These are phyloP conservation scores for Meleagris gallopavo DNA, from an alignment of 2,113 vertebrate species.

Conservation along the genomic window DNA sequence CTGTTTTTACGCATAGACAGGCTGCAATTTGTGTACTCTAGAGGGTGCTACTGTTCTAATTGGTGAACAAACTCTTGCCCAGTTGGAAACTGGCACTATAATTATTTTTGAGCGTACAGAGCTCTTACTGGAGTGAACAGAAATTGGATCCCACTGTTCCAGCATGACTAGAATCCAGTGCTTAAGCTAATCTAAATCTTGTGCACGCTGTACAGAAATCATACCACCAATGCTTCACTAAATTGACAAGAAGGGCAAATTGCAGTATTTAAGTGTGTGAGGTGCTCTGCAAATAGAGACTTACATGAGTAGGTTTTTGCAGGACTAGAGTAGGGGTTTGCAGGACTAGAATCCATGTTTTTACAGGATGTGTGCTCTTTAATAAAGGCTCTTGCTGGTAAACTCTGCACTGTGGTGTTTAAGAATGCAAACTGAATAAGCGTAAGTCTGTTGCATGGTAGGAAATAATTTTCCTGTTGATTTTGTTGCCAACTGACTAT, in stretches of 20 bases:
- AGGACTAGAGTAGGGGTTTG: too few species aligned
- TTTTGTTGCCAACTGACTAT: not conserved
- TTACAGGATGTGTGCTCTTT: not conserved
- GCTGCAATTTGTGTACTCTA: not conserved
- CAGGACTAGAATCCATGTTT: not conserved
- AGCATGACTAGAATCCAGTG: not conserved
- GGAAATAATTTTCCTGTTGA: not conserved
- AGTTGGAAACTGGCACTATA: not conserved
- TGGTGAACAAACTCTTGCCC: not conserved
- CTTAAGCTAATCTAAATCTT: not conserved
- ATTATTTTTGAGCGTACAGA: not conserved
- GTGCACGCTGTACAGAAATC: fast-evolving
- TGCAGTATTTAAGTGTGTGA: too few species aligned
- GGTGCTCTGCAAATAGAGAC: too few species aligned
- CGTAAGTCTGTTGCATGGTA: not conserved
- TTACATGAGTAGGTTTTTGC: not conserved
- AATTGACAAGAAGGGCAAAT: fast-evolving
- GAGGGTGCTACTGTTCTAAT: not conserved
- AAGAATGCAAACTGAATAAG: not conserved
- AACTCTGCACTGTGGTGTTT: fast-evolving
- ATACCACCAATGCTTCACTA: too few species aligned
- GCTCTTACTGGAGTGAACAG: not conserved
- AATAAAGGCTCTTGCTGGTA: not conserved
- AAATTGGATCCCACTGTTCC: not conserved
- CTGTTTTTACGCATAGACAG: not conserved